A percentile compares a stretch with the other conserved stretches of the same genome.
Conservation (phyloP, 2,888 invertebrate species). For the Pterobdella sp. region DNA sequence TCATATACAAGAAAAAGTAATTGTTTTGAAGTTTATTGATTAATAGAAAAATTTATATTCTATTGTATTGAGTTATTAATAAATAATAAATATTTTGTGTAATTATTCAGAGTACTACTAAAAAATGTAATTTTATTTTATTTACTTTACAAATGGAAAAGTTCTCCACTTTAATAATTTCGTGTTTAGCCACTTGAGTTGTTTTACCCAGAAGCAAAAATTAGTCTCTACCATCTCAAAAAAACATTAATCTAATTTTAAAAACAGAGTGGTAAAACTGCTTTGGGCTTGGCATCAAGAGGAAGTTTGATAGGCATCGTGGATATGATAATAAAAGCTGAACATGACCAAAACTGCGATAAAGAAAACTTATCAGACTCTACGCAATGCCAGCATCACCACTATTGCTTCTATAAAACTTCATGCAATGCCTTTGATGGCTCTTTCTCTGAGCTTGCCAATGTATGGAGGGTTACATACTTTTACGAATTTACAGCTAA, state of each 20-base stretch:
- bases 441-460: conserved; percentile 12
- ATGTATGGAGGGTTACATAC: background rate
- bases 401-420: conserved; percentile 39
- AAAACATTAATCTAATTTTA: background rate
- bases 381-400: conserved; percentile 37
- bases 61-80: conserved; percentile 1
- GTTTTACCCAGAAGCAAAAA: background rate
- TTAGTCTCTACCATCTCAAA: background rate
- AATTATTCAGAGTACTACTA: no score
- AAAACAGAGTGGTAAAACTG: conserved; percentile 61
- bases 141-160: no score
- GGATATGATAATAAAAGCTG: conserved; percentile 70
- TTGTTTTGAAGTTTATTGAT: background rate
- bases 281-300: conserved; percentile 68
- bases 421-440: conserved; percentile 36
- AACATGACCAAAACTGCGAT: conserved; percentile 44
- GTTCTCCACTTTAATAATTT: no score
- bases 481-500: no score
- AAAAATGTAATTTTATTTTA: no score
- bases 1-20: conserved; percentile 58
- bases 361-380: conserved; percentile 28
- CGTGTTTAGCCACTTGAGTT: no score
- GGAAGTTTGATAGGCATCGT: conserved; percentile 75
- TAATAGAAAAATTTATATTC: conserved; percentile 9
- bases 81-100: no score